Percentiles rank a stretch among this genome's conserved stretches.
Evolutionary conservation across 2,113 vertebrate species (phyloP).

Genomic region (Sapayoa aenigma): DNA sequence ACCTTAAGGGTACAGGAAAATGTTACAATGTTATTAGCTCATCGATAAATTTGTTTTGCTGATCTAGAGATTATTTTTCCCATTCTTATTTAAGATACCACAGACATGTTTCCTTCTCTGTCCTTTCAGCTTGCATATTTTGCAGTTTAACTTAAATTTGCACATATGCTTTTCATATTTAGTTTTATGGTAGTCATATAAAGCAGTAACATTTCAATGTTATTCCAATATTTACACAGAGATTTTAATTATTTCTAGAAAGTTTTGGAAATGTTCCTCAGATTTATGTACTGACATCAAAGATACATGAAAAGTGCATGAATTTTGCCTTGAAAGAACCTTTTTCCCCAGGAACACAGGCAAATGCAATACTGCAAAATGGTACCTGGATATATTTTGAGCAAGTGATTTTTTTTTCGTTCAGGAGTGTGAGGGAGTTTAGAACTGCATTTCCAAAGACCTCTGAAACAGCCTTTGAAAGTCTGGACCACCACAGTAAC

Average conservation of each 20-base stretch:
- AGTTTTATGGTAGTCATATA: neutral
- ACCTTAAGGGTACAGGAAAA: neutral
- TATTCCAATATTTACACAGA: neutral
- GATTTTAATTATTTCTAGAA: neutral
- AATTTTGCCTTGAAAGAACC: neutral
- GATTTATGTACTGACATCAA: neutral
- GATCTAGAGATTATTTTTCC: neutral
- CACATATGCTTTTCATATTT: neutral
- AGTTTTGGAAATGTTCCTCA: neutral
- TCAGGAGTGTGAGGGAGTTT: neutral
- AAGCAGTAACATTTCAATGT: neutral
- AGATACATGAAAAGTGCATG: rapidly evolving
- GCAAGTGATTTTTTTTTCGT: no score
- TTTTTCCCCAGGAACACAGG: neutral
- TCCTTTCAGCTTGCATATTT: neutral
- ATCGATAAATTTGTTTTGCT: neutral
- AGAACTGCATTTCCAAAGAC: neutral
- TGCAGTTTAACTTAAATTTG: neutral
- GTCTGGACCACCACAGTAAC: rapidly evolving
- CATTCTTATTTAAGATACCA: neutral
- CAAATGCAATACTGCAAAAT: neutral
- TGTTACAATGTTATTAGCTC: neutral
- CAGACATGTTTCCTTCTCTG: neutral
- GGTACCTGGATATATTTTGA: neutral
- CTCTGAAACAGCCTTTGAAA: neutral